phyloP scores from a whole-genome alignment of 2,797 vertebrate genomes.

The Hippocampus kuda region DNA sequence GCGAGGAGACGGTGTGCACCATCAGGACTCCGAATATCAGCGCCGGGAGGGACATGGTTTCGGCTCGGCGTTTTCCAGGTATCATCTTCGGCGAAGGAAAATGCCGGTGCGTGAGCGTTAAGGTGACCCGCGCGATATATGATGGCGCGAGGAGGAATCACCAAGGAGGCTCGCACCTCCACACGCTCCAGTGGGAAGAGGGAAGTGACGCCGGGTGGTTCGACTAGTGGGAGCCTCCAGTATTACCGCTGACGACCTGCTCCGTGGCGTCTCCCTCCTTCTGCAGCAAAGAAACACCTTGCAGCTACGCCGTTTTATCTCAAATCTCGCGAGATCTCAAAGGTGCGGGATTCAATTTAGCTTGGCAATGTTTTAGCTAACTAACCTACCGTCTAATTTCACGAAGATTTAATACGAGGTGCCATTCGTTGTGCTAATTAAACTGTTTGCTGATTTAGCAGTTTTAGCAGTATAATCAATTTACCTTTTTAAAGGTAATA shows the following conservation, averaged over 20 bases:
- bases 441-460: not conserved
- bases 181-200: constrained; percentile 31
- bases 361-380: not conserved
- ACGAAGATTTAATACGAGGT: not conserved
- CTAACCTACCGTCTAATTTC: not conserved
- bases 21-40: constrained; percentile 57
- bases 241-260: constrained; percentile 42
- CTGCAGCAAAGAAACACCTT: constrained; percentile 31
- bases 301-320: constrained; percentile 4
- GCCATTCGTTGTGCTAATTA: not conserved
- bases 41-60: constrained; percentile 60
- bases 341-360: not conserved
- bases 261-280: constrained; percentile 15
- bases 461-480: not conserved
- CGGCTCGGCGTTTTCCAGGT: constrained; percentile 50
- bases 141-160: constrained; percentile 19
- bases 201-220: constrained; percentile 39
- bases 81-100: constrained; percentile 47
- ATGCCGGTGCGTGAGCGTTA: constrained; percentile 23
- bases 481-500: no score
- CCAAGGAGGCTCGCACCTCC: constrained; percentile 27
- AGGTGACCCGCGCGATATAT: constrained; percentile 38
- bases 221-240: constrained; percentile 18
- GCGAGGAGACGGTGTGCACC: constrained; percentile 64
- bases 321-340: constrained; percentile 53